phyloP scores from a whole-genome alignment of 2,797 vertebrate species.

The Borostomias antarcticus region DNA sequence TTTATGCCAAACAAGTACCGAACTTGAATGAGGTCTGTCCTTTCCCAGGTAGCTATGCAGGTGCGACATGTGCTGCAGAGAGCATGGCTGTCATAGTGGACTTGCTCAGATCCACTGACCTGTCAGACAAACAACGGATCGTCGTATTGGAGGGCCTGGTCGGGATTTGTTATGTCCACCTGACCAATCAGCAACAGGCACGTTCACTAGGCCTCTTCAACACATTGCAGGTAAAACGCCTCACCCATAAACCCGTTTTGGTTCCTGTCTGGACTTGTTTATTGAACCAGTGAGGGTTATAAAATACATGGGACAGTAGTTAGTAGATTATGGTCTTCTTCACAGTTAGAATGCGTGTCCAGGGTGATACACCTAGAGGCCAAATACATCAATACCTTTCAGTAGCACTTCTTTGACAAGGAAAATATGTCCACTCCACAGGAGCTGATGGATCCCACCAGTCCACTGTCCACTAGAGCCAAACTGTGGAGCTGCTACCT shows the following conservation, averaged over 20 bases:
- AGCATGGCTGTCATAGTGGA: conserved; percentile 27
- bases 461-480: neutral
- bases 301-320: no score
- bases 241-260: no score
- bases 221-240: conserved; percentile 5
- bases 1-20: no score
- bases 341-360: no score
- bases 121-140: conserved; percentile 17
- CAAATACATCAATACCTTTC: no score
- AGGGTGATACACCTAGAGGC: no score
- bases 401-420: no score
- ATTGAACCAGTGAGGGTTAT: no score
- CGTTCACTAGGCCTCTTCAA: conserved; percentile 11
- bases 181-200: conserved; percentile 35
- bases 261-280: no score
- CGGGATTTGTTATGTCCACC: conserved; percentile 47
- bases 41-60: conserved; percentile 5
- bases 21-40: neutral
- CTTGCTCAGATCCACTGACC: conserved; percentile 25
- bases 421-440: neutral
- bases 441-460: neutral
- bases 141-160: conserved; percentile 35
- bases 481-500: conserved; percentile 51
- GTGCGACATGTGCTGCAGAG: conserved; percentile 11
- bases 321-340: no score